Evolutionary conservation across 2,888 invertebrate genomes (phyloP), one percentile per base, ranked within the genome.

Genomic region (Leptopilina myrica): DNA sequence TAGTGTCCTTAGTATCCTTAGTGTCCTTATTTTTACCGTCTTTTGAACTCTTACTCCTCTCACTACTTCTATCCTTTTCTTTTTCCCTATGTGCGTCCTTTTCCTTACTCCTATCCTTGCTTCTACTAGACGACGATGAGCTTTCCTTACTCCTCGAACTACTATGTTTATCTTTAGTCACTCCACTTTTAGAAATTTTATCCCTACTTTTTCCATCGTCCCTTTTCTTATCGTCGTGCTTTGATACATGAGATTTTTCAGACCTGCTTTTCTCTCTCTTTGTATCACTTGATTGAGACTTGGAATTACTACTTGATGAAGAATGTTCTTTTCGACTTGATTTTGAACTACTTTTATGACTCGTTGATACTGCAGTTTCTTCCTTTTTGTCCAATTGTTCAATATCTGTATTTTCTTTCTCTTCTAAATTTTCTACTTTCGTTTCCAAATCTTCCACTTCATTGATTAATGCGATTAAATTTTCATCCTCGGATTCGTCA

Each of bases 381-480:
- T 79, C 65, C 53, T 82, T 83, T 75, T 83, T 64, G 9, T 53
- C 83, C 73, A 83, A 59, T 14, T 49, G 49, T 11, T 49, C 46
- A 67, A 67, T 15, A 20, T 67, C 67, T 12, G 66, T 62, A 9
- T 64, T 26, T 76, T 83, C 83, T 46, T 87, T 93, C 93, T 88
- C 93, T 93, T 91, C 93, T 92, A 76, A 67, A 53, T 83, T 76
- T 20, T 15, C 59, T 64, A 64, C 49, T 78, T 77, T 79, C 79
- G 15, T 67, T 56, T 78, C 53, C 59, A 20, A 15, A 15, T 73
- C 33, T 73, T 56, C 56, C 9, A 40, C 33, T 33, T 73, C 33
- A 33, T 40, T 56, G 8, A 4, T 33, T n/a, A 56, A 73, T 8
- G 56, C 49, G 33, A n/a, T 33, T n/a, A 66, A 53, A 78, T 53